Conservation (phyloP, 1,140 invertebrate genomes). For the Cherax quadricarinatus region DNA sequence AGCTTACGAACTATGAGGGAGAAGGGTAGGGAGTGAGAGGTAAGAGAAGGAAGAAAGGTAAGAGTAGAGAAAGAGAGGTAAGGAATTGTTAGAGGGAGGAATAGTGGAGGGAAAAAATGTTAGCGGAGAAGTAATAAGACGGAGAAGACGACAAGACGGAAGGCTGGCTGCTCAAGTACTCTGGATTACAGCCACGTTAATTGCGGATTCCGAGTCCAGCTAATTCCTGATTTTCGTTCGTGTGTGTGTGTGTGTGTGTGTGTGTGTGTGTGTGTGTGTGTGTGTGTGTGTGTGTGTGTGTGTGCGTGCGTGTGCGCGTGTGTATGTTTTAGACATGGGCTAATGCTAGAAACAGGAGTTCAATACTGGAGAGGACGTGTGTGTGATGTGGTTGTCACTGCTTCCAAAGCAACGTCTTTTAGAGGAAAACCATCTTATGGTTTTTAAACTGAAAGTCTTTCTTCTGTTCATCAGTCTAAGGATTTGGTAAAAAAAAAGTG, state of each 20-base stretch:
- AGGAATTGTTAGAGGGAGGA: not conserved
- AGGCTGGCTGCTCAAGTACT: not conserved
- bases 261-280: not conserved
- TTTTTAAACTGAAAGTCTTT: too few species aligned
- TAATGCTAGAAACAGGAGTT: too few species aligned
- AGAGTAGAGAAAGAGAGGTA: too few species aligned
- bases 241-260: not conserved
- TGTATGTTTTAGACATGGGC: not conserved
- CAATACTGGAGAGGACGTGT: too few species aligned
- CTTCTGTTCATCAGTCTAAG: too few species aligned
- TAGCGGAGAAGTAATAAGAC: not conserved
- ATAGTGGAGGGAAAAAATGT: not conserved
- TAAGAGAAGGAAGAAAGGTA: not conserved
- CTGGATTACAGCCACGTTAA: not conserved
- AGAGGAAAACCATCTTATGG: too few species aligned
- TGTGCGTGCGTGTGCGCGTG: conserved; percentile 17
- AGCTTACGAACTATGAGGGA: too few species aligned
- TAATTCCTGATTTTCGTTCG: not conserved
- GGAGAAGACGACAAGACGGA: not conserved
- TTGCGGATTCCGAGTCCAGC: not conserved
- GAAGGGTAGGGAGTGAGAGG: not conserved
- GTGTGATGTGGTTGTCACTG: too few species aligned
- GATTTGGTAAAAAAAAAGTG: too few species aligned
- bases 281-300: not conserved
- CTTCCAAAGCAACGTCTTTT: too few species aligned